Conservation (phyloP, 2,797 vertebrate genomes). For the Sarcophilus harrisii region DNA sequence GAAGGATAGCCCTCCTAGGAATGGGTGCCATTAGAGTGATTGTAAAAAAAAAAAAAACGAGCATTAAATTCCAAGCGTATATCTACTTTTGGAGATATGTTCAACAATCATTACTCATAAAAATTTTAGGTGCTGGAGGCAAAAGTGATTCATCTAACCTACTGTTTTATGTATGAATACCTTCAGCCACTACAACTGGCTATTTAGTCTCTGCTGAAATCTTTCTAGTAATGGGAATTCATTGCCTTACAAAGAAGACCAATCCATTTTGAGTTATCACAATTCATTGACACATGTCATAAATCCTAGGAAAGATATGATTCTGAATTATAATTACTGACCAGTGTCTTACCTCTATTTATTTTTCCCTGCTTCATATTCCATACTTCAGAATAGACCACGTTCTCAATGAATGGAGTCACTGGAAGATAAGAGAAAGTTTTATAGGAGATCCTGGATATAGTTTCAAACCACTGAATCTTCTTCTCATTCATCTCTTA, state of each 20-base stretch:
- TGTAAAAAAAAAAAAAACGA: background rate
- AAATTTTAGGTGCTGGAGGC: background rate
- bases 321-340: conserved; percentile 7
- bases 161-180: background rate
- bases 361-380: background rate
- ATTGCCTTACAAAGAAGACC: background rate
- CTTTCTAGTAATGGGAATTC: background rate
- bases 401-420: background rate
- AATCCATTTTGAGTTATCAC: background rate
- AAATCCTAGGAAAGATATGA: background rate
- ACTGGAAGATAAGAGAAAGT: conserved; percentile 23
- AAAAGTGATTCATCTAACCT: background rate
- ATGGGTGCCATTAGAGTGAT: background rate
- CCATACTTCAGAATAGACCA: conserved; percentile 55
- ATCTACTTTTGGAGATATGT: background rate
- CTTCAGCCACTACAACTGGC: background rate
- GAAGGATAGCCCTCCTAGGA: background rate
- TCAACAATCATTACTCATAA: background rate
- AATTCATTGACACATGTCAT: background rate
- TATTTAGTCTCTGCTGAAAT: background rate
- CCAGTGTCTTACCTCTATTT: conserved; percentile 32
- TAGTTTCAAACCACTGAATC: background rate
- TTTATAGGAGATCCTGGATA: background rate
- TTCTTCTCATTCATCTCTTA: background rate
- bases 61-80: background rate